Percentiles rank a stretch among this genome's conserved stretches.
Conservation (phyloP, 2,888 invertebrate species). For the Pristionchus maxplancki region DNA sequence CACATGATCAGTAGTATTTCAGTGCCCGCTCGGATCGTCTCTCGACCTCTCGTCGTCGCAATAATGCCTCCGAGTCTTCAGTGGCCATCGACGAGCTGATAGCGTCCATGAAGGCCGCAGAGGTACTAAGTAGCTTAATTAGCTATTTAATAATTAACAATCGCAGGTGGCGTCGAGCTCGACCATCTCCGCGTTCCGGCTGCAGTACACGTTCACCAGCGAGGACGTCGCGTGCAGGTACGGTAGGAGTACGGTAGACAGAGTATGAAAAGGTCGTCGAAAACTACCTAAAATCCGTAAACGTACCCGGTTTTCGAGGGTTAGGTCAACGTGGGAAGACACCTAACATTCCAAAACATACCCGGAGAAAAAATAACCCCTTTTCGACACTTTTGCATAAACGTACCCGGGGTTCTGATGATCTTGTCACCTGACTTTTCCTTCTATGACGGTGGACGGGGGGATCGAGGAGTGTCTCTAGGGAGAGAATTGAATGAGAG, state of each 20-base stretch:
- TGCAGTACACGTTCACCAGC: conserved; percentile 32
- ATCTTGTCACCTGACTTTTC: too few species aligned
- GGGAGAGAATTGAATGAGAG: too few species aligned
- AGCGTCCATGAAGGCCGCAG: neutral
- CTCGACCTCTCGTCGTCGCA: conserved; percentile 27
- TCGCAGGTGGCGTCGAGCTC: neutral
- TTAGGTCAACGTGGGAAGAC: too few species aligned
- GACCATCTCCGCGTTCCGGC: neutral
- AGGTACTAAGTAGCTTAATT: neutral
- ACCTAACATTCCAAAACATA: too few species aligned
- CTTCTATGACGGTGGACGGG: neutral
- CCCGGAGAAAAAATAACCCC: too few species aligned
- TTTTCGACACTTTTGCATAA: too few species aligned
- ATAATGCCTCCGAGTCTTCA: conserved; percentile 48
- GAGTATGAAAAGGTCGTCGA: too few species aligned
- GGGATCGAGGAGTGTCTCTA: too few species aligned
- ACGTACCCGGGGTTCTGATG: too few species aligned
- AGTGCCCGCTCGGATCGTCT: conserved; percentile 47
- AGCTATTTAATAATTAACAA: neutral
- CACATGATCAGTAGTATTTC: too few species aligned
- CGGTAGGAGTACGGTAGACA: neutral
- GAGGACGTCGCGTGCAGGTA: conserved; percentile 48
- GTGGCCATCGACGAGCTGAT: conserved; percentile 41
- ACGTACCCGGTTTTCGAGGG: too few species aligned
- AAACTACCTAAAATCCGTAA: too few species aligned